Base-by-base conservation (phyloP, 1,140 invertebrate species). In the Ylistrum balloti region DNA sequence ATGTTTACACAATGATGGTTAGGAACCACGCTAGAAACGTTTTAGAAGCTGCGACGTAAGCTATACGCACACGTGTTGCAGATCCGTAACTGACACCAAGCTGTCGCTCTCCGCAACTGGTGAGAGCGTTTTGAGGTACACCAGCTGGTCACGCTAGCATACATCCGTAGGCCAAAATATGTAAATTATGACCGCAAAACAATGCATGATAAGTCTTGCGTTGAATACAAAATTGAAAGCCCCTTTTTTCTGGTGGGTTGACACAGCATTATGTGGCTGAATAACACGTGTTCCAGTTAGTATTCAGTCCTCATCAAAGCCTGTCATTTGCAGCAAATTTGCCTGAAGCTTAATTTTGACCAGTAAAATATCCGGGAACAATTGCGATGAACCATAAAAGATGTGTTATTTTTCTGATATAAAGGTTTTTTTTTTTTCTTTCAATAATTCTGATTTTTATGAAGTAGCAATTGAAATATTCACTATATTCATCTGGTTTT, bases 81-180 rank as follows among this genome's bases (percentile, higher is more conserved):
- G 56, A 1, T 74, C 22, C n/a, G 56, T 74, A 28, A 22, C 56
- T 74, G 56, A 74, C 56, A 74, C 56, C 56, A 74, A 28, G 56
- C 56, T 74, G 56, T 74, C 56, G 56, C 56, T 74, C 5, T 74
- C 56, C 56, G 28, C 56, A 74, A 74, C 56, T 74, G 56, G n/a
- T n/a, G 56, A 5, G 22, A 28, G n/a, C 22, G n/a, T n/a, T n/a
- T 28, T 74, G 56, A 74, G 56, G 56, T 74, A 74, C 56, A 74
- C 56, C 56, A 74, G 56, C 56, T 74, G 56, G 9, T 74, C 41
- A 13, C 17, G 41, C 7, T n/a, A n/a, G n/a, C 17, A n/a, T 28
- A 74, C n/a, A n/a, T 74, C 56, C 56, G 28, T 11, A 74, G n/a
- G 56, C 56, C 45, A 74, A 74, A 28, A n/a, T 74, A 74, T 74